A percentile compares a stretch with the other conserved stretches of the same genome.
phyloP scores from a whole-genome alignment of 2,797 vertebrate genomes.

The Gymnothorax javanicus region DNA sequence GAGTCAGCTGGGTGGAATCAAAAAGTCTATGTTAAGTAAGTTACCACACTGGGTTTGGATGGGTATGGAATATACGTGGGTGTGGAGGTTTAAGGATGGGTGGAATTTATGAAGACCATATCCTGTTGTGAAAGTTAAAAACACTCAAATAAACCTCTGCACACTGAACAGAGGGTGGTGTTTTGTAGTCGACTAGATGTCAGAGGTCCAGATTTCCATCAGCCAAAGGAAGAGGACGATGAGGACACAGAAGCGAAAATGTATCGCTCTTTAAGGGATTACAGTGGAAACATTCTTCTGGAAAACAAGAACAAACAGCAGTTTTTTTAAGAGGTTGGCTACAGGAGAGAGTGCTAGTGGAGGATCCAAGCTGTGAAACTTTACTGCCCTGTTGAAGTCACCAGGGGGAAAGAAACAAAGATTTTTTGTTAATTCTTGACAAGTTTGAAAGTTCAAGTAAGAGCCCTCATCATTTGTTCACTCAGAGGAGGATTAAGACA shows the following conservation, averaged over 20 bases:
- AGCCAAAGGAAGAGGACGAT: neutral
- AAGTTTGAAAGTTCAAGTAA: constrained; percentile 50
- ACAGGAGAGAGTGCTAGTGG: neutral
- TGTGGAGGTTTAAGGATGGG: neutral
- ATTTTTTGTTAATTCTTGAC: constrained; percentile 46
- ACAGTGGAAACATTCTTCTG: constrained; percentile 41
- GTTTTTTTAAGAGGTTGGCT: constrained; percentile 30
- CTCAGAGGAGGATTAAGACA: constrained; percentile 48
- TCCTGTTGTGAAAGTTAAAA: constrained; percentile 25
- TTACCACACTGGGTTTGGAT: neutral
- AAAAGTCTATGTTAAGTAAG: neutral
- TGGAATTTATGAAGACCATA: neutral
- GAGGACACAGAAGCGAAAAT: constrained; percentile 29
- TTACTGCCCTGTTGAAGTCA: constrained; percentile 18
- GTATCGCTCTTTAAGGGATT: constrained; percentile 46
- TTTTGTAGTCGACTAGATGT: neutral
- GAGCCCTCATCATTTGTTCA: constrained; percentile 43
- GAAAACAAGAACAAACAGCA: constrained; percentile 37
- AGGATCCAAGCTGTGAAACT: constrained; percentile 25
- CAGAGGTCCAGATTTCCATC: neutral
- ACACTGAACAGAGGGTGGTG: neutral
- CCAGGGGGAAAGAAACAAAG: constrained; percentile 38
- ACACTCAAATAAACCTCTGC: constrained; percentile 27
- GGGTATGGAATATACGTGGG: no score
- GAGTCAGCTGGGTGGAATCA: neutral